Percentiles rank a stretch among this genome's conserved stretches.
Evolutionary conservation across 92 coral and sea anemone species (phyloP).

Genomic region (Phenganax stokvisi): DNA sequence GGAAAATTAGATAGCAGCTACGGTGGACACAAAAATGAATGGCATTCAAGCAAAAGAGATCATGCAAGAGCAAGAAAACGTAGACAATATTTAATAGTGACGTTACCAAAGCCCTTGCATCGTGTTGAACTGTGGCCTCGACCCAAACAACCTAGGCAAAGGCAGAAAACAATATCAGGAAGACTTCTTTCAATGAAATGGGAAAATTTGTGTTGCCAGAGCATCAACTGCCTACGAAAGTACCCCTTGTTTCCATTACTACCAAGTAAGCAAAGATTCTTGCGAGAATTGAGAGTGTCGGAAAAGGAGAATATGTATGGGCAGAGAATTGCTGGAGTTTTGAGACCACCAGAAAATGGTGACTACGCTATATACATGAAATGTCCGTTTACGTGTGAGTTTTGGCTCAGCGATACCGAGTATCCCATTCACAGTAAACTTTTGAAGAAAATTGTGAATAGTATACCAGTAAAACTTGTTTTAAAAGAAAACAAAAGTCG

Average conservation of each 20-base stretch:
- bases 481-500: background rate
- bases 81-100: background rate
- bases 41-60: no score
- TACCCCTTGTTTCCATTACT: background rate
- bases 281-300: conserved; percentile 50
- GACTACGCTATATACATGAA: conserved; percentile 46
- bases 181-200: background rate
- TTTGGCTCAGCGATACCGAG: conserved; percentile 58
- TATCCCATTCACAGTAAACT: conserved; percentile 48
- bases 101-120: background rate
- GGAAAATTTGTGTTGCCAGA: no score
- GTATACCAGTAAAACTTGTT: background rate
- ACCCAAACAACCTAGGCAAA: background rate
- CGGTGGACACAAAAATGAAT: no score
- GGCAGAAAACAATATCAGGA: background rate
- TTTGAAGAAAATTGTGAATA: conserved; percentile 48
- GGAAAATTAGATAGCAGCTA: no score
- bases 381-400: conserved; percentile 57
- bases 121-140: background rate
- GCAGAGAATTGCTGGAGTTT: conserved; percentile 66
- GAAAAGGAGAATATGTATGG: conserved; percentile 62
- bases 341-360: conserved; percentile 61
- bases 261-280: conserved; percentile 50
- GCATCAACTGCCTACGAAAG: no score
- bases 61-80: no score